These are phyloP conservation scores for Stenurella melanura DNA, from an alignment of 2,888 invertebrate species.

Conservation along the genomic window DNA sequence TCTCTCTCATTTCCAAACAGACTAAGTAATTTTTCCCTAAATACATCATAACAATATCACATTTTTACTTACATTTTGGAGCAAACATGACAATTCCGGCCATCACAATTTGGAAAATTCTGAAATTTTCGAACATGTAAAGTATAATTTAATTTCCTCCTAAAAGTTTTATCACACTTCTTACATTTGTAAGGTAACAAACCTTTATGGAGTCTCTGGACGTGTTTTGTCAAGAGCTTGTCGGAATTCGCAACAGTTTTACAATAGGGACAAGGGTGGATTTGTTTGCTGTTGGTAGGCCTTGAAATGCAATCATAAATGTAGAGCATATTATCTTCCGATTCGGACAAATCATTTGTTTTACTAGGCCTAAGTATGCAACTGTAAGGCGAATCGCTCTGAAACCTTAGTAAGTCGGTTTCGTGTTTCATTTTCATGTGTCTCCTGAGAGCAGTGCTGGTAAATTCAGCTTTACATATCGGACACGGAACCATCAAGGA, in stretches of 20 bases:
- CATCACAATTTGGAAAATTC: background rate
- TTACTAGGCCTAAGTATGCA: background rate
- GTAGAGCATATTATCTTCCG: background rate
- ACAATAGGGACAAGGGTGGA: background rate
- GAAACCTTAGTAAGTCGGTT: background rate
- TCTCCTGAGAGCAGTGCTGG: background rate
- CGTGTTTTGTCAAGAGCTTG: background rate
- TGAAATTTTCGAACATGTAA: background rate
- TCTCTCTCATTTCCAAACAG: too few relatives aligned
- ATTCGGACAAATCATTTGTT: background rate
- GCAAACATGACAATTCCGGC: background rate
- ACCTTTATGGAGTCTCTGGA: background rate
- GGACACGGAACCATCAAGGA: background rate
- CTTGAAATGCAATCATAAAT: background rate
- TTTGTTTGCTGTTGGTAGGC: background rate
- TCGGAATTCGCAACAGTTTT: background rate
- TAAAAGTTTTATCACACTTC: constrained; percentile 9
- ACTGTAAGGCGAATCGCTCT: background rate
- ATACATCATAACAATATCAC: background rate
- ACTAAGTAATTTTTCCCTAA: too few relatives aligned
- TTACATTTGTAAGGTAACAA: background rate
- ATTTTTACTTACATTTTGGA: constrained; percentile 16
- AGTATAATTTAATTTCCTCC: background rate
- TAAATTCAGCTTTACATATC: background rate
- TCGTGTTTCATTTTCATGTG: background rate